Percentiles rank a stretch among this genome's conserved stretches.
Conservation (phyloP, 2,888 invertebrate genomes). For the Amphimallon solstitiale region DNA sequence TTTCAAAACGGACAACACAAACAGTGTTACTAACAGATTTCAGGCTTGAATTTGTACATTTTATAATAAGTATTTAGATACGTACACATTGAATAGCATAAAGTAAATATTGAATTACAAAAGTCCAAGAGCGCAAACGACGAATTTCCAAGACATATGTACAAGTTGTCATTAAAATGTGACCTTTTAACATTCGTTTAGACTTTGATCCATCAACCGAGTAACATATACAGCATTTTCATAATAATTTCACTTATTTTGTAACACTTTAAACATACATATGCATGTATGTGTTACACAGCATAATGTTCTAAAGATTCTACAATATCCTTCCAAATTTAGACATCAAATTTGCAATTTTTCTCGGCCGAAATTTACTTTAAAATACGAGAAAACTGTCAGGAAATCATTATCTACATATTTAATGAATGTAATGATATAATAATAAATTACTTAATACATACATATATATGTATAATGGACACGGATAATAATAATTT, state of each 20-base stretch:
- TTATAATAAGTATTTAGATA: conserved; percentile 2
- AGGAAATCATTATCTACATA: no score
- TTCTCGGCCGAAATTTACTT: no score
- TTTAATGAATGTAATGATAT: no score
- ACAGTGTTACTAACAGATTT: conserved; percentile 10
- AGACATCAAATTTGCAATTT: no score
- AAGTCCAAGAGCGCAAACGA: conserved; percentile 45
- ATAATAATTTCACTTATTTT: conserved; percentile 39
- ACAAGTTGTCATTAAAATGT: conserved; percentile 53
- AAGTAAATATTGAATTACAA: conserved; percentile 44
- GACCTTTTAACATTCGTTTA: conserved; percentile 57
- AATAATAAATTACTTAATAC: conserved; percentile 17
- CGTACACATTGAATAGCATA: conserved; percentile 26
- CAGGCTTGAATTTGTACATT: not conserved
- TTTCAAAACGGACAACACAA: conserved; percentile 12
- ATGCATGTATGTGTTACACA: not conserved
- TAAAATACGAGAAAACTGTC: no score
- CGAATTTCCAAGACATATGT: conserved; percentile 49
- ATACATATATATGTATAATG: conserved; percentile 3
- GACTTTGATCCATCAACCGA: conserved; percentile 54
- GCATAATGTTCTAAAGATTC: not conserved
- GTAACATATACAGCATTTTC: conserved; percentile 49
- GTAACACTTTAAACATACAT: conserved; percentile 14
- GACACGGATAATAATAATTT: conserved; percentile 3
- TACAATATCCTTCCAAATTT: no score